These are phyloP conservation scores for Sceliomorpha sp. DNA, from an alignment of 2,888 invertebrate species.

Conservation along the genomic window DNA sequence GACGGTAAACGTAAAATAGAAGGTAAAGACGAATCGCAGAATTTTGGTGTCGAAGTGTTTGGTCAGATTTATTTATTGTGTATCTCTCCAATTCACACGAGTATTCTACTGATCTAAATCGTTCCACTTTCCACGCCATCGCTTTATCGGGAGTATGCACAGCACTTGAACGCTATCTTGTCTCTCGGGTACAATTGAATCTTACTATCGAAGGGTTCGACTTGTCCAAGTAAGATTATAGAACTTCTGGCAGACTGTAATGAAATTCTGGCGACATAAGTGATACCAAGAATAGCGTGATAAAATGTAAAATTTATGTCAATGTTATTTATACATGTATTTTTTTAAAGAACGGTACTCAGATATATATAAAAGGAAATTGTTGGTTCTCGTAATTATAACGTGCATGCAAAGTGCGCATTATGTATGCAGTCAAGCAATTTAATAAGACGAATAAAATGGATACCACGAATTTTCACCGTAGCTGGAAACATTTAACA, in stretches of 20 bases:
- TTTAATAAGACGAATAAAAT: no score
- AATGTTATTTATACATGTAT: no score
- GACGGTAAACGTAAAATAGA: no score
- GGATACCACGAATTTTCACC: no score
- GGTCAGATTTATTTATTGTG: conserved; percentile 11
- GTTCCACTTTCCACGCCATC: conserved; percentile 43
- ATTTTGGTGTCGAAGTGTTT: conserved; percentile 2
- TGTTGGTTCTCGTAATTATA: no score
- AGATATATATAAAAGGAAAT: no score
- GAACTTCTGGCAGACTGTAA: conserved; percentile 33
- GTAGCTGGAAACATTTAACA: no score
- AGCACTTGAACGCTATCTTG: conserved; percentile 40
- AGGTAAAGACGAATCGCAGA: no score
- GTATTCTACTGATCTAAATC: conserved; percentile 7
- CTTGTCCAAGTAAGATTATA: conserved; percentile 43
- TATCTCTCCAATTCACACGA: conserved; percentile 1
- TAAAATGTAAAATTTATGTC: conserved; percentile 44
- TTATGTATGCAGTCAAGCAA: no score
- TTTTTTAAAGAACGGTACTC: no score
- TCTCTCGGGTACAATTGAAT: conserved; percentile 47
- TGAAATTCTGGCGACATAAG: conserved; percentile 31
- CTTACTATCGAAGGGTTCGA: conserved; percentile 36
- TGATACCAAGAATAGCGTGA: conserved; percentile 24
- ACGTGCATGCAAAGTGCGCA: no score
- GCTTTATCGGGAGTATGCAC: conserved; percentile 22